These are phyloP conservation scores for Drosophila sechellia DNA, from an alignment of 1,140 invertebrate species.

Conservation along the genomic window DNA sequence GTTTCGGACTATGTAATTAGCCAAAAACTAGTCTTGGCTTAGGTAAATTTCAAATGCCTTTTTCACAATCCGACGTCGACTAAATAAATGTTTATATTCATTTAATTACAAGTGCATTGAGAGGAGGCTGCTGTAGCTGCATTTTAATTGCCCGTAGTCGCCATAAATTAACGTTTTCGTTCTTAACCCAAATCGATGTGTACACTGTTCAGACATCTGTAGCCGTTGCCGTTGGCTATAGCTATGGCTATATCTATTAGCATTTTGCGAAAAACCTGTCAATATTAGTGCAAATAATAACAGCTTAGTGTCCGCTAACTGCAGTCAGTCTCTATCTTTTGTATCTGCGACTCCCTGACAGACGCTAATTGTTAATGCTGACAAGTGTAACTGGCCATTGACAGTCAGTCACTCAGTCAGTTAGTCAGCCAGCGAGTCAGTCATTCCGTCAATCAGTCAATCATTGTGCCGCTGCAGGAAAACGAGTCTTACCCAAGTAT, in stretches of 20 bases:
- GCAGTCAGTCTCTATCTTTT: constrained; percentile 36
- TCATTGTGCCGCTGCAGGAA: constrained; percentile 52
- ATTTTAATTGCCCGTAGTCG: constrained; percentile 72
- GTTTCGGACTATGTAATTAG: constrained; percentile 59
- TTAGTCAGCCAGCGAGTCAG: constrained; percentile 21
- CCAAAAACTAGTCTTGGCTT: constrained; percentile 52
- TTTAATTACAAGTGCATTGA: constrained; percentile 77
- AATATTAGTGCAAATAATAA: constrained; percentile 84
- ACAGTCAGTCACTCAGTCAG: constrained; percentile 20
- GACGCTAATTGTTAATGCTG: constrained; percentile 81
- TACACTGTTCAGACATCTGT: constrained; percentile 44
- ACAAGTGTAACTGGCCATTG: constrained; percentile 66
- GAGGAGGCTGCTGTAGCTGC: constrained; percentile 53
- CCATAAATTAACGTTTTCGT: constrained; percentile 66
- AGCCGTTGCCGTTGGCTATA: constrained; percentile 7
- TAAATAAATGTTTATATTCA: constrained; percentile 82
- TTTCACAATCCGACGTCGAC: constrained; percentile 56
- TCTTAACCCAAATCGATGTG: constrained; percentile 76
- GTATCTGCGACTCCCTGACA: constrained; percentile 45
- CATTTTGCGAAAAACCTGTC: constrained; percentile 80
- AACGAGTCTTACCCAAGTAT: constrained; percentile 70
- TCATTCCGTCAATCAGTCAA: constrained; percentile 19
- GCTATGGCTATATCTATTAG: constrained; percentile 48
- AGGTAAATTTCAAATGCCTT: constrained; percentile 65
- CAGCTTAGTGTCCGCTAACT: constrained; percentile 69